Evolutionary conservation across 2,113 vertebrate species (phyloP).

Genomic region (Axis porcinus): DNA sequence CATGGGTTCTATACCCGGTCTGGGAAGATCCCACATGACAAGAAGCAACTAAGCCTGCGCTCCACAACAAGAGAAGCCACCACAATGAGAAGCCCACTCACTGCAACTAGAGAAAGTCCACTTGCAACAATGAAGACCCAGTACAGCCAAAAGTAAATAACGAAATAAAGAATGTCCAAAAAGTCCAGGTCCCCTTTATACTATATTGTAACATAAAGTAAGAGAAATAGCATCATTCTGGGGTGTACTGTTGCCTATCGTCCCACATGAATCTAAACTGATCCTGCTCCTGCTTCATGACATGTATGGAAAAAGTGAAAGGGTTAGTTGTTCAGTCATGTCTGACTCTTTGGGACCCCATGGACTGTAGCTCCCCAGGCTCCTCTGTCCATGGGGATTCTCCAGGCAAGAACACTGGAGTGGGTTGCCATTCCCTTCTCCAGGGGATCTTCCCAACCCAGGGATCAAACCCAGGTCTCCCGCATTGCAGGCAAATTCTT

Average conservation of each 20-base stretch:
- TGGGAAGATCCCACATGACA: not conserved
- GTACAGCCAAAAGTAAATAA: not conserved
- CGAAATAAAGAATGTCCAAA: not conserved
- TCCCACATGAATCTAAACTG: not conserved
- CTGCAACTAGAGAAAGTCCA: not conserved
- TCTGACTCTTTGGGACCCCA: not conserved
- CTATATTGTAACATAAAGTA: not conserved
- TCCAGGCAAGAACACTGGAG: not conserved
- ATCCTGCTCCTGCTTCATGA: not conserved
- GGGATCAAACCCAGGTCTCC: not conserved
- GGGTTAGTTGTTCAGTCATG: not conserved
- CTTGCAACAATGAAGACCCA: not conserved
- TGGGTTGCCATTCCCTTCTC: not conserved
- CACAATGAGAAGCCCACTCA: not conserved
- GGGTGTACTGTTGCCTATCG: not conserved
- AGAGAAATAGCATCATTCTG: not conserved
- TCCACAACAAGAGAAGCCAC: not conserved
- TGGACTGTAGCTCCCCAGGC: not conserved
- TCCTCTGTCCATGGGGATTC: not conserved
- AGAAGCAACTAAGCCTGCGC: not conserved
- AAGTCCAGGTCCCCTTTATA: not conserved
- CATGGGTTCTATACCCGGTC: not conserved
- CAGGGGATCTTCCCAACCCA: not conserved
- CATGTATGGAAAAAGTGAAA: not conserved
- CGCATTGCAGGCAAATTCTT: not conserved